phyloP scores from a whole-genome alignment of 2,888 invertebrate genomes.

The Dryocosmus kuriphilus region DNA sequence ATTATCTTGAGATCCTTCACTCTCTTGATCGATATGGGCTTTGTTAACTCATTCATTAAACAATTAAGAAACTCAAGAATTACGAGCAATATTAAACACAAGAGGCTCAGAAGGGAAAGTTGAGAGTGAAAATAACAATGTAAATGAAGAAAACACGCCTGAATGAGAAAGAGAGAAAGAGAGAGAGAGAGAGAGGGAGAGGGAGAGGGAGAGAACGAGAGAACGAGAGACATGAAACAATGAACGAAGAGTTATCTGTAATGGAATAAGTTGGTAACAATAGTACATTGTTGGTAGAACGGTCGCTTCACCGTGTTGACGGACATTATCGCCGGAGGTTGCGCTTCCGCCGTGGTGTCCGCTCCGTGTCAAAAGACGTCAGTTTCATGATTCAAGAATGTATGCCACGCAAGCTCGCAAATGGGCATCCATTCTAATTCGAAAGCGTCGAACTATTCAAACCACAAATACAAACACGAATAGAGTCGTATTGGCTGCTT shows the following conservation, averaged over 20 bases:
- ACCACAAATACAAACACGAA: slow-evolving; percentile 54
- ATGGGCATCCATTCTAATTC: slow-evolving; percentile 67
- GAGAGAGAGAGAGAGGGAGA: slow-evolving; percentile 46
- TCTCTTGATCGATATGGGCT: neutral
- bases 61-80: slow-evolving; percentile 11
- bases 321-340: slow-evolving; percentile 78
- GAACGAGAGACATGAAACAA: slow-evolving; percentile 56
- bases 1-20: neutral
- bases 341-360: slow-evolving; percentile 73
- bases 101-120: slow-evolving; percentile 3
- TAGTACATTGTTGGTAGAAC: slow-evolving; percentile 75
- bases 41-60: neutral
- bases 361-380: slow-evolving; percentile 72
- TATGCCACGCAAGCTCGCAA: slow-evolving; percentile 70
- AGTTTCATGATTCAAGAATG: slow-evolving; percentile 70
- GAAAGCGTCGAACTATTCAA: slow-evolving; percentile 65
- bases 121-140: slow-evolving; percentile 24
- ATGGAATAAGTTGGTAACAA: slow-evolving; percentile 78
- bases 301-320: slow-evolving; percentile 75
- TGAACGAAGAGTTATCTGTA: slow-evolving; percentile 75
- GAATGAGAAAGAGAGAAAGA: slow-evolving; percentile 54
- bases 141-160: slow-evolving; percentile 50
- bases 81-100: neutral
- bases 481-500: slow-evolving; percentile 13
- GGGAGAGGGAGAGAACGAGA: slow-evolving; percentile 56